Evolutionary conservation across 2,888 invertebrate genomes (phyloP), one percentile per base, ranked within the genome.

Genomic region (Platycheirus albimanus): DNA sequence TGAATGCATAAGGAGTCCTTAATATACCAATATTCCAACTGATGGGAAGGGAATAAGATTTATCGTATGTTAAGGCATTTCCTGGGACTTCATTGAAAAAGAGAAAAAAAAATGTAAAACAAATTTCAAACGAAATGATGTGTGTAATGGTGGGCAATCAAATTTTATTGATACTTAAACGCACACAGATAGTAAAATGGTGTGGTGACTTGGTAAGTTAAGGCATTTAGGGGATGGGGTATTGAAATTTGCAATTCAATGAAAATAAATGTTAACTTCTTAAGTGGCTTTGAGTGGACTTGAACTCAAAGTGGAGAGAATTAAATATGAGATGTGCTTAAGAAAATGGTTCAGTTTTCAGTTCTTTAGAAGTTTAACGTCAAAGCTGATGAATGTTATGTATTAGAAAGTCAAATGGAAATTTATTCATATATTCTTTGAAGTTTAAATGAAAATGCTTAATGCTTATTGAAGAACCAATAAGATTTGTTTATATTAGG

Each of bases 131-230:
- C 13, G 8, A 64, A 56, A 64, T 56, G 47, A 64, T 64, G 71
- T 56, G 56, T 71, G 43, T 47, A 41, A 56, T 63, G 67, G 43
- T 45, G 36, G 56, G 72, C 19, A 61, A 72, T 79, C 51, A 79
- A 66, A 52, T 61, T 79, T 79, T 61, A 79, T 79, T 79, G 78
- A 72, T 74, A 67, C 52, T 72, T 61, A 79, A 74, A 79, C 49
- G 72, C 71, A 78, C 64, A 58, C 24, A 28, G 56, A 41, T 28
- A 58, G 24, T 36, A 24, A 24, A 24, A 24, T 24, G 3, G 24
- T 24, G n/a, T n/a, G n/a, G n/a, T n/a, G n/a, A n/a, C n/a, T n/a
- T n/a, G n/a, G n/a, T n/a, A n/a, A n/a, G n/a, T n/a, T n/a, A n/a
- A 24, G 30, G 8, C 8, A 33, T 8, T 33, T 8, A 33, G 30